Evolutionary conservation across 2,113 vertebrate genomes (phyloP).

Genomic region (Chionodraco myersi): DNA sequence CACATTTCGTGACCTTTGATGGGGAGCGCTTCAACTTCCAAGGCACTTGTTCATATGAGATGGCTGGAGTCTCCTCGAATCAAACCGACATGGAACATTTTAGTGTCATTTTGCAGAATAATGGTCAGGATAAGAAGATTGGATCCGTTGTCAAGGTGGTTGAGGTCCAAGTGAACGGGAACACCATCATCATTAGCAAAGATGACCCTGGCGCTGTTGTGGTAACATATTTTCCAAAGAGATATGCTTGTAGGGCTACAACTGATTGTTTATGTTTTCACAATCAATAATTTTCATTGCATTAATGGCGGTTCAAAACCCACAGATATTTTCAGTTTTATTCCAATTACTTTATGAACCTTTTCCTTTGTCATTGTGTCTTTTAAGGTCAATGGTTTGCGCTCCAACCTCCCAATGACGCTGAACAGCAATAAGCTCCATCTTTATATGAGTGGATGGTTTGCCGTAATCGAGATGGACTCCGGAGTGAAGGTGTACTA

Average conservation of each 20-base stretch:
- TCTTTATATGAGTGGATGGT: conserved; percentile 60
- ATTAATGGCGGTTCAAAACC: not conserved
- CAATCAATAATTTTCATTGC: not conserved
- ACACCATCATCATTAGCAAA: conserved; percentile 60
- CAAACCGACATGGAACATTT: conserved; percentile 70
- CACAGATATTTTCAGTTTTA: not conserved
- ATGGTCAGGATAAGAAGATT: conserved; percentile 22
- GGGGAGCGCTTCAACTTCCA: conserved; percentile 80
- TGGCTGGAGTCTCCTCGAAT: conserved; percentile 69
- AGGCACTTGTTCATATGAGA: conserved; percentile 82
- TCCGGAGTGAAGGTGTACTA: conserved; percentile 75
- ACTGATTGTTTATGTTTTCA: not conserved
- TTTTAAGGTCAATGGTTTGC: conserved; percentile 60
- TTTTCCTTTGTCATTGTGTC: not conserved
- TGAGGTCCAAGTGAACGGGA: conserved; percentile 76
- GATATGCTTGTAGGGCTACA: not conserved
- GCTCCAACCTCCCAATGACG: conserved; percentile 51
- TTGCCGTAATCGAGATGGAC: conserved; percentile 67
- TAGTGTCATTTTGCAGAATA: conserved; percentile 81
- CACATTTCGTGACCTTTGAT: conserved; percentile 83
- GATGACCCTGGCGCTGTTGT: conserved; percentile 35
- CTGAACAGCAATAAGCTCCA: conserved; percentile 39
- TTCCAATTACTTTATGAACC: not conserved
- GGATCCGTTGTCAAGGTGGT: conserved; percentile 71
- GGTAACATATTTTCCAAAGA: conserved; percentile 37